phyloP scores from a whole-genome alignment of 2,797 vertebrate species.

The Scleropages formosus region DNA sequence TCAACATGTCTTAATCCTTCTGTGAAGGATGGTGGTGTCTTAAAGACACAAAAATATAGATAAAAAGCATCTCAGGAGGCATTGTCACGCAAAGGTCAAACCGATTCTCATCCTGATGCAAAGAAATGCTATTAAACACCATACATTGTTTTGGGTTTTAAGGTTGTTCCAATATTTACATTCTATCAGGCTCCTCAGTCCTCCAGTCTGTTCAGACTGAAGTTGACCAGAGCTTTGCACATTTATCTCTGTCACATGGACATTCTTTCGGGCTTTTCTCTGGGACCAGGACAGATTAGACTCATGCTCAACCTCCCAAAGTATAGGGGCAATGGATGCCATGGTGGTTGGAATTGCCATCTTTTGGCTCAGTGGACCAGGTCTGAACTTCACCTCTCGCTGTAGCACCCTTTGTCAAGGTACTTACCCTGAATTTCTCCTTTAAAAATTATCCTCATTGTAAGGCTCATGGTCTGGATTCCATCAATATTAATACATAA shows the following conservation, averaged over 20 bases:
- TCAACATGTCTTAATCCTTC: conserved; percentile 48
- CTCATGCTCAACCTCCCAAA: too few species aligned
- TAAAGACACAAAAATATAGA: conserved; percentile 40
- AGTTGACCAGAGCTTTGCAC: conserved; percentile 33
- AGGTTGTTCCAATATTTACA: conserved; percentile 48
- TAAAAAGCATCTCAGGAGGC: conserved; percentile 38
- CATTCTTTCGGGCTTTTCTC: background rate
- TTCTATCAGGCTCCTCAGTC: conserved; percentile 9
- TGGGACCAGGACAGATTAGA: background rate
- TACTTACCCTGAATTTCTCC: too few species aligned
- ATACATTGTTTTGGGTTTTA: conserved; percentile 53
- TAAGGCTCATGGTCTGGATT: too few species aligned
- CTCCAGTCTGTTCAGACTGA: conserved; percentile 43
- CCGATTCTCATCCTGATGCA: conserved; percentile 43
- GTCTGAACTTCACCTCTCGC: too few species aligned
- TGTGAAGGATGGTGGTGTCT: conserved; percentile 40
- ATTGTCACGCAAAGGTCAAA: conserved; percentile 51
- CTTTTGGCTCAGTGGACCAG: too few species aligned
- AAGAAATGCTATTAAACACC: conserved; percentile 49
- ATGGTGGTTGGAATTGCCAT: too few species aligned
- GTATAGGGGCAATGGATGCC: too few species aligned
- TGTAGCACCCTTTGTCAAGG: too few species aligned
- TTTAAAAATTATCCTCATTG: too few species aligned
- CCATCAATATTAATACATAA: too few species aligned
- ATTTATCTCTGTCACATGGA: background rate